Evolutionary conservation across 2,797 vertebrate genomes (phyloP), one percentile per base, ranked within the genome.

Genomic region (Acomys russatus): DNA sequence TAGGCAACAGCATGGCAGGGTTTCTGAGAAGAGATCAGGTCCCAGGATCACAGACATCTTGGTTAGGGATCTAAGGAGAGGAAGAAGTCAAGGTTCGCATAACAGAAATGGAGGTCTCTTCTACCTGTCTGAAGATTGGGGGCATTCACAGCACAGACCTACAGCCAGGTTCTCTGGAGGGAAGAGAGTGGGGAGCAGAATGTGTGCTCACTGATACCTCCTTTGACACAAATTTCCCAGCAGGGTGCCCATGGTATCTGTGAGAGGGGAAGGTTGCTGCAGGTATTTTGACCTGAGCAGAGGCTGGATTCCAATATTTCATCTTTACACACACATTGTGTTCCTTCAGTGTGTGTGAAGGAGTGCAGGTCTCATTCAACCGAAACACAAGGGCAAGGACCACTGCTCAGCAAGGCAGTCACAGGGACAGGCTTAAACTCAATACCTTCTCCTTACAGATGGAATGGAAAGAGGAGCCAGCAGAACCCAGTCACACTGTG

Each of bases 401-500:
- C 22, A 9, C 7, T 51, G 15, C 30, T n/a, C 54, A 73, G 7
- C 28, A n/a, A 71, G 68, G n/a, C 54, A 33, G 9, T 9, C 49
- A 38, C 12, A 87, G 54, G 25, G 8, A 3, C 28, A 49, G 70
- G 11, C 54, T 35, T 35, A 51, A 59, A 10, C 12, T n/a, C 17
- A 1, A 33, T 0, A 15, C 2, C 1, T 18, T 20, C 1, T 18
- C 8, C 9, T 10, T 20, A 30, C 25, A 63, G 86, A 74, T 8
- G 54, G 70, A 7, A 70, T 4, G 17, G 35, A 44, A 73, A 14
- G 54, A 73, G 51, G 14, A 14, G 5, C 35, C n/a, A 10, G 9
- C 15, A 61, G 68, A 25, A 1, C 25, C 17, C 4, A 25, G 33
- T 3, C 10, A 11, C 14, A 6, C 56, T 76, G 56, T 20, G 63